Evolutionary conservation across 2,113 vertebrate species (phyloP).

Genomic region (Columba livia): DNA sequence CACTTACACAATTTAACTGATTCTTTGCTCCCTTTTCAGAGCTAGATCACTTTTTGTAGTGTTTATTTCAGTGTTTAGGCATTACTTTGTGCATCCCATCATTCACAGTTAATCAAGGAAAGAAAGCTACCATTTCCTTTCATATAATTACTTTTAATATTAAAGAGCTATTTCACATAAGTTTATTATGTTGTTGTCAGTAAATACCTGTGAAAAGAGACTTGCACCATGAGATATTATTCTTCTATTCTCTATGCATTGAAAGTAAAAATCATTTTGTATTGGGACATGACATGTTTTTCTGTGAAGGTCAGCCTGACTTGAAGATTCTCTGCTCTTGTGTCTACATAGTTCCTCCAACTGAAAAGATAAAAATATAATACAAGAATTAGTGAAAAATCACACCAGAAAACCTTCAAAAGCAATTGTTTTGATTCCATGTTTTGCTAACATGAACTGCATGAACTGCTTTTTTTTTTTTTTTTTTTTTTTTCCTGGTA

Average conservation of each 20-base stretch:
- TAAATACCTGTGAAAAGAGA: not conserved
- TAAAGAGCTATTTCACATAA: not conserved
- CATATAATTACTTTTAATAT: not conserved
- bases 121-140: not conserved
- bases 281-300: not conserved
- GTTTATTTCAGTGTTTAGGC: not conserved
- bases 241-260: not conserved
- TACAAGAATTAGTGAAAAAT: not conserved
- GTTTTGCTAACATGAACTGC: not conserved
- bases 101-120: not conserved
- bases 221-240: not conserved
- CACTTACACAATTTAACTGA: not conserved
- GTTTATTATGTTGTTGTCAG: not conserved
- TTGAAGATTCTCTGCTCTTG: not conserved
- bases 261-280: not conserved
- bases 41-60: not conserved
- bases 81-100: not conserved
- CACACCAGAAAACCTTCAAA: not conserved
- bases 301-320: not conserved
- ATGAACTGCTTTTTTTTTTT: not conserved
- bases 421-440: not conserved
- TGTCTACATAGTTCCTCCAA: not conserved
- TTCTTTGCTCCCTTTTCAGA: not conserved
- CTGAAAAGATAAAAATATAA: not conserved
- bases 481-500: not conserved